Conservation (phyloP, 2,797 vertebrate genomes). For the Sarcoramphus papa region DNA sequence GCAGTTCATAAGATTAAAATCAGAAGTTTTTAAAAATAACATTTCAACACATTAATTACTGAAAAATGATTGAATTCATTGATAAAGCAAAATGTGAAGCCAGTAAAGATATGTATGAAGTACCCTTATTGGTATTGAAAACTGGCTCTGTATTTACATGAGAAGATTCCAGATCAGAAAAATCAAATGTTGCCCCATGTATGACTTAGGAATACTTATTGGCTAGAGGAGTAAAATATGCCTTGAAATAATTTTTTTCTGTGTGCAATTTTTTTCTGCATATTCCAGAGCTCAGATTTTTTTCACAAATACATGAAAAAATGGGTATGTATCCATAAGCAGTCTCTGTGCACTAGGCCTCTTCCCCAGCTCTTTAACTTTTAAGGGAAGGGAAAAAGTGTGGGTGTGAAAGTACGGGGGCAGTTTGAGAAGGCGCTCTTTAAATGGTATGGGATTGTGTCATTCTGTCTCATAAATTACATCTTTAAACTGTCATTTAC, state of each 20-base stretch:
- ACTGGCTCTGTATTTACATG: background rate
- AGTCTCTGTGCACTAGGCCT: background rate
- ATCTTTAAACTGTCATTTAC: background rate
- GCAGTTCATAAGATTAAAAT: background rate
- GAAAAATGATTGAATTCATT: background rate
- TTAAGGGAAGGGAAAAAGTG: slow-evolving; percentile 1
- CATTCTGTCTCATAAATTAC: slow-evolving; percentile 15
- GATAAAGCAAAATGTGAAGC: background rate
- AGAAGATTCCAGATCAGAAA: background rate
- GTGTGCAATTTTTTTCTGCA: background rate
- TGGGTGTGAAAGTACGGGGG: slow-evolving; percentile 24
- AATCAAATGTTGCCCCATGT: background rate
- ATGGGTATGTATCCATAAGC: background rate
- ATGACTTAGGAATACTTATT: background rate
- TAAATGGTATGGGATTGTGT: slow-evolving; percentile 35
- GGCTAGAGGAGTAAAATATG: background rate
- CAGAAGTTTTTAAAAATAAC: background rate
- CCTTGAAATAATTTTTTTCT: background rate
- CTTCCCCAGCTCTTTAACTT: slow-evolving; percentile 14
- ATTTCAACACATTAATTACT: background rate
- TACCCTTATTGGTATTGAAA: background rate
- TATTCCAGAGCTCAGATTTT: background rate
- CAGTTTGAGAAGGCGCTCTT: slow-evolving; percentile 25
- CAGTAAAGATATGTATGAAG: background rate
- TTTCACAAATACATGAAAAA: background rate